Percentiles rank a stretch among this genome's conserved stretches.
These are phyloP conservation scores for Formicarius rufipectus DNA, from an alignment of 2,113 vertebrate genomes.

Conservation along the genomic window DNA sequence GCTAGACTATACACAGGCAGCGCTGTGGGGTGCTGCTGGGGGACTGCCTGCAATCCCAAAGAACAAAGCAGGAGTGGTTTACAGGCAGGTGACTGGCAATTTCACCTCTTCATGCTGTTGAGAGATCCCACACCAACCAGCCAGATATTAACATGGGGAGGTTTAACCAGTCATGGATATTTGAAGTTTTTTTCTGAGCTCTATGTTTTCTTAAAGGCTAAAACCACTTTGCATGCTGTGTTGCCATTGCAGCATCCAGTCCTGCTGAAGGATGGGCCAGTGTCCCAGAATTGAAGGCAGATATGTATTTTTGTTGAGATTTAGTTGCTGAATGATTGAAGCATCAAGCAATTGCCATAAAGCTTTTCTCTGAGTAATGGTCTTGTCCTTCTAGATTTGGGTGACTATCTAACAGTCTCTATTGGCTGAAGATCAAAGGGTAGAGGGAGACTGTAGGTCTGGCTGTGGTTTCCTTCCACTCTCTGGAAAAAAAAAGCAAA, in stretches of 20 bases:
- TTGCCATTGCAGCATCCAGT: neutral
- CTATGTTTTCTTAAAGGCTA: neutral
- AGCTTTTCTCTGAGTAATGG: slow-evolving; percentile 7
- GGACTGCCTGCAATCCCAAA: neutral
- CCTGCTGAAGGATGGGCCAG: neutral
- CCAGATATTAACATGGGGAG: neutral
- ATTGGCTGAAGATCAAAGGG: slow-evolving; percentile 40
- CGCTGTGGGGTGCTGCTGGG: neutral
- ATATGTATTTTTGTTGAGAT: neutral
- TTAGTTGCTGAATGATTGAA: neutral
- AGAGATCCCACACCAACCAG: neutral
- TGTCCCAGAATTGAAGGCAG: neutral
- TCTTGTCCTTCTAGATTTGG: neutral
- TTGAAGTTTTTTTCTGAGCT: neutral
- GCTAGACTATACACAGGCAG: neutral
- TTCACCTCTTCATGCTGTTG: neutral
- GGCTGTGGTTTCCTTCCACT: slow-evolving; percentile 30
- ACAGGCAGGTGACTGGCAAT: neutral
- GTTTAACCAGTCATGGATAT: neutral
- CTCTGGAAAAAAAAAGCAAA: slow-evolving; percentile 8
- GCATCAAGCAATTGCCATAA: neutral
- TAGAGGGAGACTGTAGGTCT: neutral
- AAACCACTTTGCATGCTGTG: neutral
- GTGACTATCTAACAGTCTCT: neutral
- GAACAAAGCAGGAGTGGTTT: neutral